A percentile compares a stretch with the other conserved stretches of the same genome.
phyloP scores from a whole-genome alignment of 2,888 invertebrate genomes.

The Drosophila multiciliata region DNA sequence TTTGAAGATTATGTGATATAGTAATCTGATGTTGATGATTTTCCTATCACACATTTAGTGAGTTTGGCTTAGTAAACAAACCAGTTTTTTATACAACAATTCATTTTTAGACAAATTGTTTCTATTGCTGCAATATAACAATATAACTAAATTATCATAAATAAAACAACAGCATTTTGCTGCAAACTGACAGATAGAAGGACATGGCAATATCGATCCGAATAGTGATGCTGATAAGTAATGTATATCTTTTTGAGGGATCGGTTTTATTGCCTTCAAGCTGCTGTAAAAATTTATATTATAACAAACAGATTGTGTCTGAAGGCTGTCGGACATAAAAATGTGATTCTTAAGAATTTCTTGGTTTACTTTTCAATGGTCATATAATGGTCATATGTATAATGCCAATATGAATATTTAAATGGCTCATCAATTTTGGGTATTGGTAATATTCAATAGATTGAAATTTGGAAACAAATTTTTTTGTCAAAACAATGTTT shows the following conservation, averaged over 20 bases:
- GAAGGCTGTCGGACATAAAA: neutral
- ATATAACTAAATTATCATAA: too few species aligned
- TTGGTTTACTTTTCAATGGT: neutral
- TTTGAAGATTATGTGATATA: too few species aligned
- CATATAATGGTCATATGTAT: neutral
- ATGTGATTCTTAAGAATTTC: neutral
- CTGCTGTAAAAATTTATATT: neutral
- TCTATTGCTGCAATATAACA: neutral
- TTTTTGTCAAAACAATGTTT: neutral
- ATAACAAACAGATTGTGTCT: neutral
- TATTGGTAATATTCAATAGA: too few species aligned
- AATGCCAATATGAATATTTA: neutral
- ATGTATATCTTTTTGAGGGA: neutral
- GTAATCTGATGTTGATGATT: neutral
- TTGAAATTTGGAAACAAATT: neutral
- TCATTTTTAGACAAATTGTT: neutral
- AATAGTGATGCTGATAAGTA: neutral
- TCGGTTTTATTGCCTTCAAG: neutral
- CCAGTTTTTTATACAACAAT: neutral
- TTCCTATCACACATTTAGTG: neutral
- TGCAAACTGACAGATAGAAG: neutral
- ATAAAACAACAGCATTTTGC: neutral
- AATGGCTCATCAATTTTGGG: neutral
- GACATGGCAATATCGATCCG: neutral
- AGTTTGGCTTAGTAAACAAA: neutral